These are phyloP conservation scores for Sebastes schlegelii DNA, from an alignment of 2,113 vertebrate species.

Conservation along the genomic window DNA sequence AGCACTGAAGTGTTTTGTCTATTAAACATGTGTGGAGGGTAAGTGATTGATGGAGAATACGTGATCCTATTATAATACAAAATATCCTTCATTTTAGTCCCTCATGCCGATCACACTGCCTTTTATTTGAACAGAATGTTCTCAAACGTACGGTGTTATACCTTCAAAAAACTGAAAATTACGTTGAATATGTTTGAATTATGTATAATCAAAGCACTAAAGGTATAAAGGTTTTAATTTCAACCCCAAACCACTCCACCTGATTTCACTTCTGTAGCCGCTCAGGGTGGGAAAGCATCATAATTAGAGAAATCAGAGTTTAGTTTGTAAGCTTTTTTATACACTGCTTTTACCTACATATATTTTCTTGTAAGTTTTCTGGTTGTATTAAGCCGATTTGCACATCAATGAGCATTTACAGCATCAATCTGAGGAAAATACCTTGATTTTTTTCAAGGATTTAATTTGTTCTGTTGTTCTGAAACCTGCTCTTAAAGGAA, in stretches of 20 bases:
- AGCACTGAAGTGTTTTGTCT: constrained; percentile 19
- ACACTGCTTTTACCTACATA: not conserved
- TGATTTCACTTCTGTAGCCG: not conserved
- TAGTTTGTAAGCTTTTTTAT: not conserved
- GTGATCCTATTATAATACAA: not conserved
- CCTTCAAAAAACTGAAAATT: not conserved
- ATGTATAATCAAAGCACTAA: not conserved
- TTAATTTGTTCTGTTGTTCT: not conserved
- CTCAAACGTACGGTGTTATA: not conserved
- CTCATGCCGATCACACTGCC: not conserved
- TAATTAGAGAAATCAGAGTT: not conserved
- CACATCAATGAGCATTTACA: not conserved
- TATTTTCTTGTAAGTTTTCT: not conserved
- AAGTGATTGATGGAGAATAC: not conserved
- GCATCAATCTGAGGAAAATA: not conserved
- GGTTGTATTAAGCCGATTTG: not conserved
- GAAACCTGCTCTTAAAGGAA: not conserved
- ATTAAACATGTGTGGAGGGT: not conserved
- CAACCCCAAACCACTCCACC: not conserved
- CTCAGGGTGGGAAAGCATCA: not conserved
- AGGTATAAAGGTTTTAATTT: not conserved
- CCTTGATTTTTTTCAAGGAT: not conserved
- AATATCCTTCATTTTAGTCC: not conserved
- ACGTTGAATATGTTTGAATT: too few relatives aligned
- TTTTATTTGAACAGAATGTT: not conserved